phyloP scores from a whole-genome alignment of 2,113 vertebrate species.

The Dicaeum eximium region DNA sequence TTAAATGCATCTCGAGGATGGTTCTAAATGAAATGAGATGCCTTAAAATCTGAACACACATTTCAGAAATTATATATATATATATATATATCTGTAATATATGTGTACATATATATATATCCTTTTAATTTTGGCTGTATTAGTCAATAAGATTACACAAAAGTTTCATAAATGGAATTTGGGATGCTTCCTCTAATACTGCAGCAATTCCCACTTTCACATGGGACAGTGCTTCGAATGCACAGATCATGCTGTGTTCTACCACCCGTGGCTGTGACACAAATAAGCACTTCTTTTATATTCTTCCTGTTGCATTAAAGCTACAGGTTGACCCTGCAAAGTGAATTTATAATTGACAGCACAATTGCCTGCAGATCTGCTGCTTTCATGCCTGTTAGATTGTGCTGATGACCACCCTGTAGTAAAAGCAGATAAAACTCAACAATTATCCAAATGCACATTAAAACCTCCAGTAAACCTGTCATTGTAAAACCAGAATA shows the following conservation, averaged over 20 bases:
- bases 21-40: background rate
- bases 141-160: background rate
- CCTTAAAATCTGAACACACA: background rate
- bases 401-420: background rate
- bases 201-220: background rate
- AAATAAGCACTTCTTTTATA: background rate
- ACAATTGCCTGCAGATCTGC: background rate
- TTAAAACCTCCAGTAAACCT: conserved; percentile 6
- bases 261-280: background rate
- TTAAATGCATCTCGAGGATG: background rate
- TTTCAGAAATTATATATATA: background rate
- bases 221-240: background rate
- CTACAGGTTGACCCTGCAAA: background rate
- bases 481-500: background rate
- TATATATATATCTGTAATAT: background rate
- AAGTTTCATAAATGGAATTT: background rate
- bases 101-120: too few relatives aligned
- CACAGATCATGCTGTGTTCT: background rate
- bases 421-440: conserved; percentile 22
- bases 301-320: background rate
- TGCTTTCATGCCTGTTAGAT: background rate
- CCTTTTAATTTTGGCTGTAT: background rate
- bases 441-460: background rate
- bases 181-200: background rate
- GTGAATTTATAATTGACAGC: background rate